Evolutionary conservation across 2,113 vertebrate species (phyloP), one percentile per base, ranked within the genome.

Genomic region (Anarhynchus alexandrinus): DNA sequence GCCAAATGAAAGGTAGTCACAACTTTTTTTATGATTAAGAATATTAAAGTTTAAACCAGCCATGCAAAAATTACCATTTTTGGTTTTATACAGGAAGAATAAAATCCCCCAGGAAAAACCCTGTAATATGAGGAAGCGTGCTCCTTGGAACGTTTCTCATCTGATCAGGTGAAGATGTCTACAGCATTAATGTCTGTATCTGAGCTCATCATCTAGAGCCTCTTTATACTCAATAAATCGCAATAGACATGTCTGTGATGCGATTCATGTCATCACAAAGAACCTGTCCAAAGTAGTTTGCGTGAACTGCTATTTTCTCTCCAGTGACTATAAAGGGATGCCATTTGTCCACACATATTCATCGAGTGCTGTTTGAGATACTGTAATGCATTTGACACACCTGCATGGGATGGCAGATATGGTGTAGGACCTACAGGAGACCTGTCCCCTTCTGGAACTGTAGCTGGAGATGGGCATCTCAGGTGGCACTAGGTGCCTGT

Each of bases 341-440:
- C 42, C 1, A 9, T 40, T 78, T 86, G 38, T 77, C 36, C 71
- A 27, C 32, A 20, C 0, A 0, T 22, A 19, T 2, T 4, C 25
- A 54, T 34, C 15, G 32, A 74, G 22, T 55, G 29, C 40, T 30
- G 15, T 55, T 82, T 92, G 64, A 81, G 72, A 38, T 73, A 36
- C 40, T 66, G n/a, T 42, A 51, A 19, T 42, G 34, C 5, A 2
- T 81, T 74, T 86, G 42, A 34, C 55, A 70, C 8, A 42, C 8
- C 15, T 85, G 22, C 8, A 23, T 18, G 22, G 23, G 12, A 19
- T 82, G 51, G 55, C 47, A 85, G 82, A 27, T 78, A 12, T 1
- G 10, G 7, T 69, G 11, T 40, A 38, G 34, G 25, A 82, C 43
- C 79, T 85, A 67, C 71, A 87, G 42, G 47, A 80, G 38, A 61